Conservation (phyloP, 2,113 vertebrate species). For the Ovis canadensis region DNA sequence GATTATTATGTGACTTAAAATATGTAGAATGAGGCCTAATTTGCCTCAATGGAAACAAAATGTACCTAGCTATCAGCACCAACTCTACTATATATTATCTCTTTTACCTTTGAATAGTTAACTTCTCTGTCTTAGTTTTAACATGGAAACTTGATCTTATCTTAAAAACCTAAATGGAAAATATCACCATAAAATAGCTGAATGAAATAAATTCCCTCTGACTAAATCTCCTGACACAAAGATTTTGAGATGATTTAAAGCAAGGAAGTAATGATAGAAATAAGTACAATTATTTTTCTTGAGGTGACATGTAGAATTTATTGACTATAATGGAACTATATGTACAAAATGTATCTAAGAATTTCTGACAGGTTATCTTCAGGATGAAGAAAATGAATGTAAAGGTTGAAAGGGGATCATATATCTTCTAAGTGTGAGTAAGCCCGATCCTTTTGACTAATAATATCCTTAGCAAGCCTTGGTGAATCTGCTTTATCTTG, state of each 20-base stretch:
- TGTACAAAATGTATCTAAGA: neutral
- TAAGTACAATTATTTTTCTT: neutral
- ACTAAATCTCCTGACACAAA: neutral
- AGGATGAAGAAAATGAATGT: neutral
- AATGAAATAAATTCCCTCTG: neutral
- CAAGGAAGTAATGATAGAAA: neutral
- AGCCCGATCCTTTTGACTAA: neutral
- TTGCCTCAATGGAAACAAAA: neutral
- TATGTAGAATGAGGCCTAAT: neutral
- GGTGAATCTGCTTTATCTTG: conserved; percentile 19
- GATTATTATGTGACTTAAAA: neutral
- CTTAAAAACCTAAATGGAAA: neutral
- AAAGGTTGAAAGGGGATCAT: neutral
- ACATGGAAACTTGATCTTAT: neutral
- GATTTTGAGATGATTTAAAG: neutral
- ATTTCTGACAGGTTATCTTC: neutral
- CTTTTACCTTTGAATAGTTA: neutral
- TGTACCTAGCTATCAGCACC: neutral
- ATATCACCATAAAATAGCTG: neutral
- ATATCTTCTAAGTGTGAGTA: neutral
- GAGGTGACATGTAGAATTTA: neutral
- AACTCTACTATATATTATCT: neutral
- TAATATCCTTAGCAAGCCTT: neutral
- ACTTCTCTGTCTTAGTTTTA: neutral
- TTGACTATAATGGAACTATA: neutral